Percentiles rank a stretch among this genome's conserved stretches.
Evolutionary conservation across 2,888 invertebrate species (phyloP).

Genomic region (Hypselothyrea guttata): DNA sequence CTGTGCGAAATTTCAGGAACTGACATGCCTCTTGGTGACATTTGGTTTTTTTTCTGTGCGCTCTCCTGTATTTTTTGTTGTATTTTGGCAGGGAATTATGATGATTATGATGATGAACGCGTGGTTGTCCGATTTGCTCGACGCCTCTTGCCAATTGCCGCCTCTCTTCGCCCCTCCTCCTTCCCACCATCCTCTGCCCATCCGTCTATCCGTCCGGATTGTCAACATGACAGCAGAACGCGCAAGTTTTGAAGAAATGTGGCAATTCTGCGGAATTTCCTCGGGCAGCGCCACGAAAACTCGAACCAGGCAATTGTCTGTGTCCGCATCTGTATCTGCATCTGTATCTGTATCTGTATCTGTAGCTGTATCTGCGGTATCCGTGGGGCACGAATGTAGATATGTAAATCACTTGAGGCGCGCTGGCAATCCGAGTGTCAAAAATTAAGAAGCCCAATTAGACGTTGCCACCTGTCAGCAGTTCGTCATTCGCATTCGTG

Average conservation of each 20-base stretch:
- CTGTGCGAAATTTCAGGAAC: slow-evolving; percentile 27
- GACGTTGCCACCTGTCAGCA: slow-evolving; percentile 83
- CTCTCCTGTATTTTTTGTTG: slow-evolving; percentile 26
- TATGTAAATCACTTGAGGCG: slow-evolving; percentile 61
- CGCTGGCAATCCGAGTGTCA: slow-evolving; percentile 66
- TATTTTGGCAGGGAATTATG: slow-evolving; percentile 76
- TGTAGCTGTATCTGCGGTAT: slow-evolving; percentile 11
- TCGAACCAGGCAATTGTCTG: slow-evolving; percentile 64
- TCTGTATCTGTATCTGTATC: slow-evolving; percentile 9
- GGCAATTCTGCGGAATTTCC: slow-evolving; percentile 61
- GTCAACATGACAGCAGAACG: slow-evolving; percentile 47
- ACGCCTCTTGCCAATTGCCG: slow-evolving; percentile 65
- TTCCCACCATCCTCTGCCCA: neutral
- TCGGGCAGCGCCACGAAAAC: neutral
- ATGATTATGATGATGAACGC: slow-evolving; percentile 80
- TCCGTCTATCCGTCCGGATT: slow-evolving; percentile 43
- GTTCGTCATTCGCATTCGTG: slow-evolving; percentile 80
- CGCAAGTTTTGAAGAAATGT: slow-evolving; percentile 34
- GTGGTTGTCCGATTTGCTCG: slow-evolving; percentile 70
- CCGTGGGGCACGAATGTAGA: neutral
- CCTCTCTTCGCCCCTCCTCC: neutral
- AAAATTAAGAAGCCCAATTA: slow-evolving; percentile 82
- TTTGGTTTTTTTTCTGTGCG: slow-evolving; percentile 37
- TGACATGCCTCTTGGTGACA: slow-evolving; percentile 44
- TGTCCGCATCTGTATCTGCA: slow-evolving; percentile 11